Evolutionary conservation across 1,140 invertebrate species (phyloP).

Genomic region (Drosophila lowei): DNA sequence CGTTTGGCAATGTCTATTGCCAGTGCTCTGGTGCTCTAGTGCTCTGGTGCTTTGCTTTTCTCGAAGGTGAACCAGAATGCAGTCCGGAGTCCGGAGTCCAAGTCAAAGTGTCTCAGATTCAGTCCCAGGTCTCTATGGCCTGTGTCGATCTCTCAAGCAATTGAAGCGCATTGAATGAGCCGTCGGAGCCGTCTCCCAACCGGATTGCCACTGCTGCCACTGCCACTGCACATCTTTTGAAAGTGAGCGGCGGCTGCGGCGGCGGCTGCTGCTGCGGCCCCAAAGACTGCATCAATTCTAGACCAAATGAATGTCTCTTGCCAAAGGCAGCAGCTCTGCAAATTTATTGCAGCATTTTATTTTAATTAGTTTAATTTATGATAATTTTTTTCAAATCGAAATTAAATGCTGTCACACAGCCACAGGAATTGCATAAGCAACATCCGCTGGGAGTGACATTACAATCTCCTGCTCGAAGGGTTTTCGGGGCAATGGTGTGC

Average conservation of each 20-base stretch:
- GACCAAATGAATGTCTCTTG: slow-evolving; percentile 61
- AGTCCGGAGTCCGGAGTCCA: slow-evolving; percentile 8
- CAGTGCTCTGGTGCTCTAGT: slow-evolving; percentile 5
- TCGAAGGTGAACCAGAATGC: slow-evolving; percentile 76
- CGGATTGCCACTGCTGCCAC: slow-evolving; percentile 44
- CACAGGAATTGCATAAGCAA: slow-evolving; percentile 3
- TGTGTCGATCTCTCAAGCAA: slow-evolving; percentile 33
- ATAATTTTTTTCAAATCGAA: slow-evolving; percentile 59
- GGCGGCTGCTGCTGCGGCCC: slow-evolving; percentile 1
- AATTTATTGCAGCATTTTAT: slow-evolving; percentile 71
- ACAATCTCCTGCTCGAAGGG: background rate
- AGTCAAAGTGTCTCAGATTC: slow-evolving; percentile 11
- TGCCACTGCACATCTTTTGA: slow-evolving; percentile 64
- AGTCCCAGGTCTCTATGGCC: slow-evolving; percentile 21
- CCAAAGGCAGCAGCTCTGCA: slow-evolving; percentile 5
- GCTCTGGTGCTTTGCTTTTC: slow-evolving; percentile 45
- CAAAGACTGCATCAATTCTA: slow-evolving; percentile 61
- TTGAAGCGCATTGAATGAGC: slow-evolving; percentile 58
- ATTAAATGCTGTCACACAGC: slow-evolving; percentile 28
- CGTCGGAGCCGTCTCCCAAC: slow-evolving; percentile 32
- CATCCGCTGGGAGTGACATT: slow-evolving; percentile 11
- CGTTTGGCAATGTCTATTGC: slow-evolving; percentile 39
- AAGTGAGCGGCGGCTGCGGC: slow-evolving; percentile 57
- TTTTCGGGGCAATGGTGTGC: no score
- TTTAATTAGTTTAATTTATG: slow-evolving; percentile 76